Conservation (phyloP, 2,113 vertebrate species). For the Brienomyrus brachyistius region DNA sequence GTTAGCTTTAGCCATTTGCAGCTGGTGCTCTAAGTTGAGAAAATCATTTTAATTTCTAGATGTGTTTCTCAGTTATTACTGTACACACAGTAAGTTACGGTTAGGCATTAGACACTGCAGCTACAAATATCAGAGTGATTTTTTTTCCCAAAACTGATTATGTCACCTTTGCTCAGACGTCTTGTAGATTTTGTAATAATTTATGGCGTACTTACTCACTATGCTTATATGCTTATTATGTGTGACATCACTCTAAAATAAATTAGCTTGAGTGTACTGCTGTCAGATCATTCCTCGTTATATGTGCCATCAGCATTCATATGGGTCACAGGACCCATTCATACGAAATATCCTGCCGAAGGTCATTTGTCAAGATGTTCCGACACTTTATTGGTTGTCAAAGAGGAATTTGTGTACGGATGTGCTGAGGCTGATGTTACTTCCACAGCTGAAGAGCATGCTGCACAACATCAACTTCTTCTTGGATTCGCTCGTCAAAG, state of each 20-base stretch:
- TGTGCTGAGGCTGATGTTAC: not conserved
- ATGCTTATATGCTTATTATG: not conserved
- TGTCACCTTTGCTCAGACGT: not conserved
- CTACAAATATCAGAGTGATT: not conserved
- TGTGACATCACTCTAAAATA: not conserved
- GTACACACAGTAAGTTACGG: not conserved
- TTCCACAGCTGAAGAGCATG: constrained; percentile 58
- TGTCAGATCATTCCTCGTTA: not conserved
- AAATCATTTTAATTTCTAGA: not conserved
- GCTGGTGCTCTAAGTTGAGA: not conserved
- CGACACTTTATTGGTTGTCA: not conserved
- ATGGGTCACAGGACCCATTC: not conserved
- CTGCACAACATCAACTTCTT: constrained; percentile 61
- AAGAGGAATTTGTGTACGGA: not conserved
- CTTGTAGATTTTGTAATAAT: not conserved
- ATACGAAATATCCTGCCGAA: not conserved
- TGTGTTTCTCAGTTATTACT: not conserved
- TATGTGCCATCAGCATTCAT: too few species aligned
- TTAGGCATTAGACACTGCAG: not conserved
- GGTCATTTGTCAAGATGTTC: not conserved
- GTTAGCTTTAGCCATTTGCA: not conserved
- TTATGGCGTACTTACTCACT: not conserved
- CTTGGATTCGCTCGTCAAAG: constrained; percentile 59
- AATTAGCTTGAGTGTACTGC: not conserved
- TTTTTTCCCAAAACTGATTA: not conserved